Conservation (phyloP, 2,888 invertebrate species). For the Brachypalpus laphriformis region DNA sequence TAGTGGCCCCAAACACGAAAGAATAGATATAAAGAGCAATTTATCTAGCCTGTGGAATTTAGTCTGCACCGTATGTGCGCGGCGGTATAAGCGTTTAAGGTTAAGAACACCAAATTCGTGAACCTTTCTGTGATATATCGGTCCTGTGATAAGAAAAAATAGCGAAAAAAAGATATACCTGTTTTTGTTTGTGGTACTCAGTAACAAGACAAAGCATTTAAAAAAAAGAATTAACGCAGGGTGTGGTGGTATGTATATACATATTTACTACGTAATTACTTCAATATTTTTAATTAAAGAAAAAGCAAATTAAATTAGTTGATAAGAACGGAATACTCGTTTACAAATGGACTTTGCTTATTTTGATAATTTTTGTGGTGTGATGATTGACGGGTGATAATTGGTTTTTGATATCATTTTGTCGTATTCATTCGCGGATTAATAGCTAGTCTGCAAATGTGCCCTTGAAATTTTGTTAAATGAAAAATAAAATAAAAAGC, state of each 20-base stretch:
- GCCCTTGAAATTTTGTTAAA: not conserved
- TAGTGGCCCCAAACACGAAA: not conserved
- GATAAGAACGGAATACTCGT: constrained; percentile 8
- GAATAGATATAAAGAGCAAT: constrained; percentile 43
- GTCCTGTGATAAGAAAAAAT: constrained; percentile 37
- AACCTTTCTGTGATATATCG: constrained; percentile 62
- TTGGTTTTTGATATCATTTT: not conserved
- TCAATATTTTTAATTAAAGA: constrained; percentile 18
- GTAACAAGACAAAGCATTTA: constrained; percentile 3
- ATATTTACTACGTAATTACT: constrained; percentile 1
- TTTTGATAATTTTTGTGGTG: not conserved
- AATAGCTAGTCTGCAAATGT: not conserved
- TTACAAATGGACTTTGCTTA: constrained; percentile 12
- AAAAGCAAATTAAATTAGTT: not conserved
- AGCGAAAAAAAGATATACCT: not conserved
- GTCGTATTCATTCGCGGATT: not conserved
- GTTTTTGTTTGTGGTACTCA: not conserved
- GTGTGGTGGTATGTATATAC: constrained; percentile 19
- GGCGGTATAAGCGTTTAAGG: constrained; percentile 52
- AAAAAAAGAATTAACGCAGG: not conserved
- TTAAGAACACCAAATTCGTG: constrained; percentile 24
- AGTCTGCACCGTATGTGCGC: constrained; percentile 56
- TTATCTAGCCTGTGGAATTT: constrained; percentile 19
- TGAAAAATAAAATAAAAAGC: not conserved
- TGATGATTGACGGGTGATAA: constrained; percentile 1